Evolutionary conservation across 2,113 vertebrate species (phyloP), one percentile per base, ranked within the genome.

Genomic region (Sphyrna mokarran): DNA sequence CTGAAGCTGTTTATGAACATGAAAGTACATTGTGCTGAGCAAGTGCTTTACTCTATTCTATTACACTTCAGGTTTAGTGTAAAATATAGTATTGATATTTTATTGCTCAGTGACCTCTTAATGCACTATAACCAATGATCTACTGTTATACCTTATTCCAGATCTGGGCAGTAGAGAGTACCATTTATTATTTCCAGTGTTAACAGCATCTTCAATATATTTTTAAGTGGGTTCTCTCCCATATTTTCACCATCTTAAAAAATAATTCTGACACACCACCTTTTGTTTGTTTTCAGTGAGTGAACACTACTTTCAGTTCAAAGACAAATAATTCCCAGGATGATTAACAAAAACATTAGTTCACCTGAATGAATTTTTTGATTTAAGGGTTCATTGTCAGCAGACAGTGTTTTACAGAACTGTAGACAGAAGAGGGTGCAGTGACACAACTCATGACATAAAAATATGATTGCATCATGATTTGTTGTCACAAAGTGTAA

Each of bases 371-470:
- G n/a, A 66, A 66, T 93, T 10, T 66, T 66, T 20, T 0, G 16
- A 66, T 93, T 93, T 66, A 7, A 66, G 37, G n/a, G 37, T 83
- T 83, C n/a, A 83, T 18, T 83, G 80, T 83, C 37, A 83, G 80
- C 80, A 40, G n/a, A 43, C 18, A 83, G 80, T 83, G 80, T 83
- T 83, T 83, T 83, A 83, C 80, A 83, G 18, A 83, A 83, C 80
- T 43, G 80, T 83, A 83, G 37, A 83, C 80, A 83, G 80, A 83
- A 83, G 80, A 83, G 80, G 80, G 80, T 83, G 80, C 80, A 83
- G 80, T 83, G 80, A 37, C 80, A 43, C 37, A 40, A n/a, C 80
- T 43, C 80, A 83, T 18, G 80, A 83, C n/a, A 43, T 83, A 14
- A 43, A 43, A 83, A 16, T 40, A 16, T 37, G 33, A 80, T 80